These are phyloP conservation scores for Trisateles emortualis DNA, from an alignment of 2,888 invertebrate genomes.

Conservation along the genomic window DNA sequence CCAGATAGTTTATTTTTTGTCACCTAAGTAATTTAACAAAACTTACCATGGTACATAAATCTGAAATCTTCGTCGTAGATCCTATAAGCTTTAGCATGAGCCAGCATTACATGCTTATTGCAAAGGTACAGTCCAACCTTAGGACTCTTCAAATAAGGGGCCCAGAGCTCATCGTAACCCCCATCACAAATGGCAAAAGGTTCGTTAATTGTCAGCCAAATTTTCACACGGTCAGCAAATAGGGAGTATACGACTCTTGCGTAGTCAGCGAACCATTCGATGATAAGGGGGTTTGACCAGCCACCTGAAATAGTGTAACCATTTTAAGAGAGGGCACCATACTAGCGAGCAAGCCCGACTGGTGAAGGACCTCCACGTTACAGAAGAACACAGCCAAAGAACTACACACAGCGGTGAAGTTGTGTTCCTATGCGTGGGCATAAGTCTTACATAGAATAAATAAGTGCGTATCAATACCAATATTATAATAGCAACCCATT, in stretches of 20 bases:
- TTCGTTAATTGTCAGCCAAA: constrained; percentile 92
- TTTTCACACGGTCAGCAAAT: constrained; percentile 88
- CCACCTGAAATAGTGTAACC: constrained; percentile 76
- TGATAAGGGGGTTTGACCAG: constrained; percentile 88
- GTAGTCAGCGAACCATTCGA: constrained; percentile 88
- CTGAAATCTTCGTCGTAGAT: constrained; percentile 87
- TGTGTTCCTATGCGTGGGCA: too few species aligned
- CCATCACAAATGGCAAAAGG: constrained; percentile 78
- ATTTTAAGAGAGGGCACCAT: not conserved
- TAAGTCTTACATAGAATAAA: not conserved
- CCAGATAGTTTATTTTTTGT: too few species aligned
- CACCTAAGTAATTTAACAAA: not conserved
- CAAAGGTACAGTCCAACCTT: constrained; percentile 87
- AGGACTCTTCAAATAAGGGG: constrained; percentile 61
- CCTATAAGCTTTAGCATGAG: constrained; percentile 89
- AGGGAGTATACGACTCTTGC: constrained; percentile 84
- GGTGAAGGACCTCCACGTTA: too few species aligned
- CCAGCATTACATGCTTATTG: constrained; percentile 88
- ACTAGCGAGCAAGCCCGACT: too few species aligned
- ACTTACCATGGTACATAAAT: constrained; percentile 12
- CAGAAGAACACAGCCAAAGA: too few species aligned
- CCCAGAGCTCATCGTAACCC: constrained; percentile 71
- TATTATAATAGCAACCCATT: too few species aligned
- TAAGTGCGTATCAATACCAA: not conserved
- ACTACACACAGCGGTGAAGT: too few species aligned